Evolutionary conservation across 2,113 vertebrate genomes (phyloP), one percentile per base, ranked within the genome.

Genomic region (Ctenomys sociabilis): DNA sequence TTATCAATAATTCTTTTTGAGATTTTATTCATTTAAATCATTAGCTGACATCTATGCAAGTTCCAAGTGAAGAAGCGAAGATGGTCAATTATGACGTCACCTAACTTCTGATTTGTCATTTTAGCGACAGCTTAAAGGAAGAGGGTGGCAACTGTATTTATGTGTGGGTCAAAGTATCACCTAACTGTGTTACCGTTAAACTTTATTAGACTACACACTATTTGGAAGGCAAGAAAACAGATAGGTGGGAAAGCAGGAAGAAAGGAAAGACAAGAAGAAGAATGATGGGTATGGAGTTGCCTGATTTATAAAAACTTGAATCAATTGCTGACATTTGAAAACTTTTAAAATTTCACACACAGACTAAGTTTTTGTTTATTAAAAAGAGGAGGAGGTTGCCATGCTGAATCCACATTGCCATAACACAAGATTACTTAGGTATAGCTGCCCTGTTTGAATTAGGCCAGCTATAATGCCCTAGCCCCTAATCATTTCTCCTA

Each of bases 41-140:
- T 16, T 2, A 43, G 45, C 59, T 81, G 81, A 54, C 32, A 77
- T 63, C 43, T 64, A 78, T 32, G 32, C 13, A 89, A 40, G 14
- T 35, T 86, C 19, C 95, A 3, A 80, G 7, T 14, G 49, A 92
- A 40, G 81, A 45, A 54, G 11, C 35, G 95, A 96, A 95, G 28
- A 16, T 11, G 1, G 6, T 40, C 54, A 84, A 86, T 16, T 52
- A 26, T 6, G 32, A 93, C 22, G 73, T 45, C 37, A 32, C 7
- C 24, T 92, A 63, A 88, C 30, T 85, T 85, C 63, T 85, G 59
- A 82, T 61, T 68, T 75, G n/a, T 91, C 73, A 43, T 94, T 95
- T 63, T 80, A 93, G 57, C 95, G 81, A 64, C 19, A 85, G n/a
- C 37, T 52, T 57, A 16, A 40, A 1, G 35, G 21, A 72, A 91